Conservation (phyloP, 2,888 invertebrate species). For the Nemotelus pantherinus region DNA sequence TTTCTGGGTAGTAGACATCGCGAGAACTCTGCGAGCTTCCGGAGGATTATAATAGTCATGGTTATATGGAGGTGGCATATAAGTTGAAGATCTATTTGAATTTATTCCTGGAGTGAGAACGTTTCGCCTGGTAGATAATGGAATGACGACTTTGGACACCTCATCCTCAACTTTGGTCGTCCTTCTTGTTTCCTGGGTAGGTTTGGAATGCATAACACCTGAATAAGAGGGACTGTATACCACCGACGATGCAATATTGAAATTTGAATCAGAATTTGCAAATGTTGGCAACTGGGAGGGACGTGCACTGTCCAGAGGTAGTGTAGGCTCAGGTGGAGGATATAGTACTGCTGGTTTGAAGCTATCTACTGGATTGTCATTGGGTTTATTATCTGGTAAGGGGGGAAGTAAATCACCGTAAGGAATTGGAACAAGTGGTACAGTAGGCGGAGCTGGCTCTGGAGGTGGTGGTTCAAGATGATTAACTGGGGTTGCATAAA, state of each 20-base stretch:
- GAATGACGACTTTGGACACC: slow-evolving; percentile 12
- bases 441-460: slow-evolving; percentile 42
- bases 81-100: slow-evolving; percentile 28
- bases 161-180: background rate
- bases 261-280: slow-evolving; percentile 47
- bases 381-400: slow-evolving; percentile 8
- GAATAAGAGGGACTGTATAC: slow-evolving; percentile 61
- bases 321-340: slow-evolving; percentile 25
- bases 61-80: slow-evolving; percentile 54
- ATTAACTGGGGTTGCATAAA: background rate
- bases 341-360: slow-evolving; percentile 3
- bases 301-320: slow-evolving; percentile 51
- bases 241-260: slow-evolving; percentile 48
- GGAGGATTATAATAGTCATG: slow-evolving; percentile 55
- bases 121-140: slow-evolving; percentile 28
- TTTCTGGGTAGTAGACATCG: slow-evolving; percentile 18
- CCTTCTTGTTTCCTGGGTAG: background rate
- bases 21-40: slow-evolving; percentile 38
- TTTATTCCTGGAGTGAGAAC: background rate
- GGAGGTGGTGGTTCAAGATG: slow-evolving; percentile 36
- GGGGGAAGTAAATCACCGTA: slow-evolving; percentile 30
- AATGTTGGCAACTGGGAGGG: slow-evolving; percentile 55
- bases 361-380: background rate
- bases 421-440: slow-evolving; percentile 26
- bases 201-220: slow-evolving; percentile 58